Percentiles rank a stretch among this genome's conserved stretches.
phyloP scores from a whole-genome alignment of 1,140 invertebrate species.

The Heliothis subflexa region DNA sequence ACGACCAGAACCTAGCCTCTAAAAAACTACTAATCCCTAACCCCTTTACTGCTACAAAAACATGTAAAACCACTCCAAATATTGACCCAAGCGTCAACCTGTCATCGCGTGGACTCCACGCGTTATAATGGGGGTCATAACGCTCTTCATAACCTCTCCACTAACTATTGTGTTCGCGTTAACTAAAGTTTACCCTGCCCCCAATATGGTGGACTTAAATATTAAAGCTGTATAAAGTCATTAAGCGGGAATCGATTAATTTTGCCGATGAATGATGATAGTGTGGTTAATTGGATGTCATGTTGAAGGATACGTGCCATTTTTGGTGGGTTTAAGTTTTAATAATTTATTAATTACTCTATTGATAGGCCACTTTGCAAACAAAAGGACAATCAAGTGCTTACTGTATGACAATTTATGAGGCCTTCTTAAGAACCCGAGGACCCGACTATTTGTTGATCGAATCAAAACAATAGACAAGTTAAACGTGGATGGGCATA shows the following conservation, averaged over 20 bases:
- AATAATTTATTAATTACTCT: too few species aligned
- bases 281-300: constrained; percentile 26
- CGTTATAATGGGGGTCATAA: constrained; percentile 17
- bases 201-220: constrained; percentile 28
- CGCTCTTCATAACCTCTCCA: constrained; percentile 1
- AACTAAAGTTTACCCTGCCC: constrained; percentile 15
- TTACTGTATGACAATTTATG: too few species aligned
- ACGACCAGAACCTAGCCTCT: neutral
- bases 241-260: constrained; percentile 31
- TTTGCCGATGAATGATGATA: constrained; percentile 29
- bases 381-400: too few species aligned
- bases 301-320: constrained; percentile 5
- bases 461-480: too few species aligned
- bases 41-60: neutral
- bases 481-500: too few species aligned
- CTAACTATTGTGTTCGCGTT: constrained; percentile 3
- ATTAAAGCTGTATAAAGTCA: constrained; percentile 26
- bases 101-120: constrained; percentile 19
- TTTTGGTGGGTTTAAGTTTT: neutral
- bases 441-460: too few species aligned
- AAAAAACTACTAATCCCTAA: neutral
- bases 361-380: too few species aligned
- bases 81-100: constrained; percentile 17
- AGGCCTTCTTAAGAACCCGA: too few species aligned
- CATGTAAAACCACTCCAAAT: neutral